These are phyloP conservation scores for Nematolebias whitei DNA, from an alignment of 2,113 vertebrate species.

Conservation along the genomic window DNA sequence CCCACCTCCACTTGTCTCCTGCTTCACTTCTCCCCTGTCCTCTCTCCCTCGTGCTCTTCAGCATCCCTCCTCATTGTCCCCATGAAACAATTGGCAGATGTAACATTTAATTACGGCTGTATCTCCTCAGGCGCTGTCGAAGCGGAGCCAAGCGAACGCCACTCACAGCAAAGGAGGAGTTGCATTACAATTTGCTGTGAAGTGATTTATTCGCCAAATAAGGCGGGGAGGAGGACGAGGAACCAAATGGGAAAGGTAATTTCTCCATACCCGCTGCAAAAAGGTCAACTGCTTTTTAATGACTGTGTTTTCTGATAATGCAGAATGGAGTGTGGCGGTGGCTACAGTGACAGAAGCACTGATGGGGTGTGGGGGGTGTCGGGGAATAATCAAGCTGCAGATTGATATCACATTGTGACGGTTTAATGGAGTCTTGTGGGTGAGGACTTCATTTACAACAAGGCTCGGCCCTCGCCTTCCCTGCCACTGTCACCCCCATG, in stretches of 20 bases:
- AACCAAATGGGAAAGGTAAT: constrained; percentile 74
- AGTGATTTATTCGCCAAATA: constrained; percentile 74
- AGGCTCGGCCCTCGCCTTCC: constrained; percentile 42
- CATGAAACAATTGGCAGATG: constrained; percentile 83
- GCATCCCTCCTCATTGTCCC: constrained; percentile 69
- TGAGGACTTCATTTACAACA: constrained; percentile 79
- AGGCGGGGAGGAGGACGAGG: constrained; percentile 39
- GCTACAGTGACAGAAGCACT: constrained; percentile 38
- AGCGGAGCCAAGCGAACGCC: constrained; percentile 65
- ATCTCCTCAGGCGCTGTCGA: constrained; percentile 79
- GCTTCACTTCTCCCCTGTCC: constrained; percentile 37
- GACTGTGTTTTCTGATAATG: constrained; percentile 83
- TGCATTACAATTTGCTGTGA: constrained; percentile 80
- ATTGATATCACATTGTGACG: constrained; percentile 78
- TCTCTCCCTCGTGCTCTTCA: constrained; percentile 44
- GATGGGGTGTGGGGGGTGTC: constrained; percentile 9
- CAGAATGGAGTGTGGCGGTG: constrained; percentile 55
- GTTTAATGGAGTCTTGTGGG: constrained; percentile 76
- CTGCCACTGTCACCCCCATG: constrained; percentile 63
- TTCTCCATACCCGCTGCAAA: constrained; percentile 78
- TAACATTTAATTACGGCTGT: constrained; percentile 82
- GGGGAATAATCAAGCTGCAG: constrained; percentile 81
- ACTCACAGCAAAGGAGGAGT: constrained; percentile 76
- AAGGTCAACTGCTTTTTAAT: constrained; percentile 87
- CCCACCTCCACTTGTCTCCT: constrained; percentile 67